phyloP scores from a whole-genome alignment of 2,797 vertebrate genomes.

The Micromesistius poutassou region DNA sequence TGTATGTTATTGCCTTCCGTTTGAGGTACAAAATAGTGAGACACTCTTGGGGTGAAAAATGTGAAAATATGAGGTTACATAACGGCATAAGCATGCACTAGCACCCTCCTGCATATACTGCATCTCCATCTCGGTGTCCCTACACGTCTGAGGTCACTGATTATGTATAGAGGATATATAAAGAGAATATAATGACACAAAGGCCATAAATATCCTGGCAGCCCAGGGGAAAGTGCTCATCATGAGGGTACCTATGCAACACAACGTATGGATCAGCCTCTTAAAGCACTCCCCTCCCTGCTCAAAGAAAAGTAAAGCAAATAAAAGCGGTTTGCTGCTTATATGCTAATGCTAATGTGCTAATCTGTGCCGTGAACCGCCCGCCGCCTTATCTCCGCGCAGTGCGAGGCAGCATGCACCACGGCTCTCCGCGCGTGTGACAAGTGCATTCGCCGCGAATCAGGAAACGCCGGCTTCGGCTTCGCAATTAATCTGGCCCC shows the following conservation, averaged over 20 bases:
- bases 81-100: too few relatives aligned
- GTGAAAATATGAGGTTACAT: not conserved
- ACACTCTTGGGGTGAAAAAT: too few relatives aligned
- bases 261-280: not conserved
- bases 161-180: too few relatives aligned
- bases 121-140: too few relatives aligned
- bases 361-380: conserved; percentile 6
- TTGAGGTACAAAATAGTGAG: not conserved
- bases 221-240: too few relatives aligned
- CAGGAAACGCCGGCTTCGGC: conserved; percentile 48
- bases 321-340: conserved; percentile 17
- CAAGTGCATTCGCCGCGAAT: conserved; percentile 57
- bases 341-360: conserved; percentile 37
- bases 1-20: not conserved
- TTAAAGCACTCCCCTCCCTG: not conserved
- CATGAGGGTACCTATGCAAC: too few relatives aligned
- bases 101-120: too few relatives aligned
- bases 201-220: too few relatives aligned
- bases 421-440: conserved; percentile 48
- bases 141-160: too few relatives aligned
- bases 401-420: conserved; percentile 5
- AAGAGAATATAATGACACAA: too few relatives aligned
- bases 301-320: not conserved
- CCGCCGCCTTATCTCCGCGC: not conserved
- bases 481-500: conserved; percentile 71